Evolutionary conservation across 1,140 invertebrate species (phyloP).

Genomic region (Rhopalosiphum maidis): DNA sequence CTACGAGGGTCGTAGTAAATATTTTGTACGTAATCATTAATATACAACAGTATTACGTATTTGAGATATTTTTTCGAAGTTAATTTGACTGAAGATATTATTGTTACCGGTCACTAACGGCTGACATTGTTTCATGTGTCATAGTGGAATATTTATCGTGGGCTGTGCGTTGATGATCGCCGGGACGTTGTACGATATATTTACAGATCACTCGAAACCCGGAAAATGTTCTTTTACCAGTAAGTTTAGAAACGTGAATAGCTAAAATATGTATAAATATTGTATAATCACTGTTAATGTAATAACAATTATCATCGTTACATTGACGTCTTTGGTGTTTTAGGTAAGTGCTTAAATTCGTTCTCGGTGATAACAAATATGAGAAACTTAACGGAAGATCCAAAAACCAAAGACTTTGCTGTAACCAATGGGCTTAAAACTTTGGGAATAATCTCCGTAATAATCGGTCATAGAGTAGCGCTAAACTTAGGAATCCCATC

Average conservation of each 20-base stretch:
- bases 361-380: background rate
- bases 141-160: background rate
- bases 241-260: background rate
- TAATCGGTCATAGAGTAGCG: slow-evolving; percentile 27
- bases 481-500: background rate
- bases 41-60: background rate
- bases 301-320: background rate
- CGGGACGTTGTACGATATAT: background rate
- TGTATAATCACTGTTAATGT: background rate
- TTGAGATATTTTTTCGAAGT: background rate
- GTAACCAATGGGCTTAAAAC: background rate
- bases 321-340: background rate
- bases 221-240: background rate
- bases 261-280: background rate
- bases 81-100: background rate
- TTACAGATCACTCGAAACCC: background rate
- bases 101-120: background rate
- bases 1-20: no score
- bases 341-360: background rate
- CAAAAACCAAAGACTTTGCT: background rate
- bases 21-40: background rate
- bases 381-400: background rate
- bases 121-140: background rate
- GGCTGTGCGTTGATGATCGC: background rate
- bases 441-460: background rate